Base-by-base conservation (phyloP, 2,797 vertebrate species). In the Capromys pilorides region DNA sequence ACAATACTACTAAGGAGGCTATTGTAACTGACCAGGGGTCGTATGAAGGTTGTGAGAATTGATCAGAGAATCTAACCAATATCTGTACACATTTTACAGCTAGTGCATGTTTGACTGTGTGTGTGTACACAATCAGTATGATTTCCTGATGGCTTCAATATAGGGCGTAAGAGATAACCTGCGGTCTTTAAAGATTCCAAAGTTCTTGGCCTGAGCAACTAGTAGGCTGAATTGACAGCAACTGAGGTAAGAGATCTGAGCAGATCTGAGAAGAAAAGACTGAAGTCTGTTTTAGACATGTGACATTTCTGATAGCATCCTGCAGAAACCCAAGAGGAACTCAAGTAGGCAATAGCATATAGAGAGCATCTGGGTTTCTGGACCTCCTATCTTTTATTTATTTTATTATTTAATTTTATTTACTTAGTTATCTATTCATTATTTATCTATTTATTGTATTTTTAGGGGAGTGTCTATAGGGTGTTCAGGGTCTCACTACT, bases 31-130 rank as follows among this genome's bases (percentile, higher is more conserved):
- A 2, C 77, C 59, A 39, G n/a, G 33, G 21, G 54, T 31, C 18
- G 57, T 0, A 8, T 22, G 57, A 88, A 39, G 54, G n/a, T 4
- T 62, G 16, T 1, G 12, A 82, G 51, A 78, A 45, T 1, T 22
- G 11, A 61, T 1, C 33, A 41, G 41, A 85, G 61, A 81, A 59
- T 41, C 14, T 33, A 93, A 26, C 51, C 62, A 66, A 0, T 39
- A 69, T 78, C n/a, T 39, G 36, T 49, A 41, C 31, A 78, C 54
- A 4, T 16, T 39, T 33, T 71, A 67, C 1, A 39, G 57, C 36
- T 54, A 24, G 49, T 26, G 3, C 2, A 0, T 36, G 16, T 3
- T 7, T 21, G 18, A 6, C 3, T 31, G 3, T 6, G 39, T 4
- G 24, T 3, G 3, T 41, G 0, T 1, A 13, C 24, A 51, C n/a